Evolutionary conservation across 53 echinoderm and acorn worm species (phyloP).

Genomic region (Hippasteria phrygiana): DNA sequence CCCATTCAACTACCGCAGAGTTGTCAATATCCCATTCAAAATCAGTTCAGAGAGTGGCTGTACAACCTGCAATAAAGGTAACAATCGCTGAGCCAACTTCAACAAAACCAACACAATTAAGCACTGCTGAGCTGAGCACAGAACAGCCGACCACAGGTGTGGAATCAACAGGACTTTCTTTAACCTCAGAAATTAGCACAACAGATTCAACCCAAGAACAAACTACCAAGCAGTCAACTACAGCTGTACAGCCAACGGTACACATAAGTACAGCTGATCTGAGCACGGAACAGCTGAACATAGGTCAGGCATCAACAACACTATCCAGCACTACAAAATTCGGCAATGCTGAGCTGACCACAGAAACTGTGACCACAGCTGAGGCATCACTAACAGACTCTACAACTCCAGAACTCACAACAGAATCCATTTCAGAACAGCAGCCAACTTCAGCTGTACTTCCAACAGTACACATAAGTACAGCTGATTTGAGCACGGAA

Average conservation of each 20-base stretch:
- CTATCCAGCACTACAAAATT: neutral
- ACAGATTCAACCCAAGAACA: no score
- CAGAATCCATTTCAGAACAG: no score
- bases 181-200: neutral
- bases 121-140: neutral
- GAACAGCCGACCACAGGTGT: neutral
- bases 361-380: neutral
- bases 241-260: no score
- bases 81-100: neutral
- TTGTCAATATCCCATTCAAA: neutral
- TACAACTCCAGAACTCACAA: no score
- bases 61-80: neutral
- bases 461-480: neutral
- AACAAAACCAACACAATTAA: neutral
- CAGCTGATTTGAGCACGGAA: neutral
- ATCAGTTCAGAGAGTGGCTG: neutral
- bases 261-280: neutral
- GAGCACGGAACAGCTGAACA: neutral
- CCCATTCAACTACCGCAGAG: neutral
- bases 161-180: no score
- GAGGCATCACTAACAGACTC: no score
- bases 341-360: no score
- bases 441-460: no score
- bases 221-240: neutral
- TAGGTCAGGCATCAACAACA: neutral